Evolutionary conservation across 2,113 vertebrate species (phyloP), one percentile per base, ranked within the genome.

Genomic region (Crotalus viridis): DNA sequence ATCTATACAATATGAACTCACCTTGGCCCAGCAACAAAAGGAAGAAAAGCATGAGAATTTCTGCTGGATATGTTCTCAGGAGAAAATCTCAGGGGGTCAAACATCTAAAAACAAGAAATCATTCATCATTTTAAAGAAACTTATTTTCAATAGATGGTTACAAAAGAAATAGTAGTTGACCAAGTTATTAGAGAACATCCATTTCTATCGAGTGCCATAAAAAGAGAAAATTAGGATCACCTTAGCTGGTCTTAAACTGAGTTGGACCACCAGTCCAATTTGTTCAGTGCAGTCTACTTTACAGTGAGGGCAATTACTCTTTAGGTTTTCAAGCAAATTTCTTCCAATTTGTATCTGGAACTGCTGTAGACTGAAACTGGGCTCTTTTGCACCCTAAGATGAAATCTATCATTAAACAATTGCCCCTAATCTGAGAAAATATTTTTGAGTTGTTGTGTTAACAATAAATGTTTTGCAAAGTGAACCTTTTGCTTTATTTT

Each of bases 31-130:
- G 95, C 98, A 93, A 98, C 97, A 94, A 98, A 98, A 5, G 98
- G 98, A 55, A 98, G 95, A 92, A 97, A 98, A 0, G 98, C 98
- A 93, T 98, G 97, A 19, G 98, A 96, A 0, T 98, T 97, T 92
- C 98, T 96, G 17, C 91, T 96, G 21, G 97, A 95, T 55, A 91
- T 61, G 89, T 98, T 98, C 93, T 98, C 98, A 5, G 98, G 97
- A 13, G 98, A 97, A 97, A 98, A 98, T 87, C 98, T 97, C 88
- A 98, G 94, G 9, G 98, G 98, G 90, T 98, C 97, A 95, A 97
- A 98, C 10, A 97, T 97, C 98, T 98, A 90, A 86, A 81, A 87
- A 93, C 4, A 64, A 92, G 61, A 93, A 10, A 9, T 10, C 3
- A 56, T 88, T 33, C 13, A 24, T 88, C 56, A 46, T 54, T 74